phyloP scores from a whole-genome alignment of 2,113 vertebrate species.

The Antechinus stuartii region DNA sequence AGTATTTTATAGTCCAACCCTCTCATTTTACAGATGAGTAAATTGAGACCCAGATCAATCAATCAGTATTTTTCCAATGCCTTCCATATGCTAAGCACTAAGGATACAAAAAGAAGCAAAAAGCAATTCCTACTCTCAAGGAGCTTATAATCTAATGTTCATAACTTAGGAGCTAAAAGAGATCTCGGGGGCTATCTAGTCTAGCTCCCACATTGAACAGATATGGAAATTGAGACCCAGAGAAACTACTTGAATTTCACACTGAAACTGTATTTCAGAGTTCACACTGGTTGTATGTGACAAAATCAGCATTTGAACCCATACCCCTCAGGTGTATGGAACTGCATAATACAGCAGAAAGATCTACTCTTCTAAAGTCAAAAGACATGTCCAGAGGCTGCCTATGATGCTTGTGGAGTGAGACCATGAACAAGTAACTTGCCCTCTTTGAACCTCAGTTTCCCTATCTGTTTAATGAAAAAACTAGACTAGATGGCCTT shows the following conservation, averaged over 20 bases:
- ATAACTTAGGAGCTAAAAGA: background rate
- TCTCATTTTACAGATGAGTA: background rate
- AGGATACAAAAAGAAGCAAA: background rate
- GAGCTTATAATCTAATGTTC: background rate
- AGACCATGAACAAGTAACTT: background rate
- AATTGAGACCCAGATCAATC: background rate
- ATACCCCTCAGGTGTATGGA: background rate
- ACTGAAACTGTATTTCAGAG: background rate
- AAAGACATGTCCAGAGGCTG: background rate
- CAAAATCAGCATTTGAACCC: background rate
- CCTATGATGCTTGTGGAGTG: background rate
- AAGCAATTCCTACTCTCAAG: background rate
- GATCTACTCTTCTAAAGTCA: background rate
- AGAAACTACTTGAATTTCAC: background rate
- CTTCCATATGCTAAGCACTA: background rate
- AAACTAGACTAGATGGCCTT: background rate
- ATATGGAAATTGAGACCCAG: background rate
- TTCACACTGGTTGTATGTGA: background rate
- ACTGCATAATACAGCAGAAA: background rate
- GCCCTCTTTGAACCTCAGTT: background rate
- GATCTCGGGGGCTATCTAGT: background rate
- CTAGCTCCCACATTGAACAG: background rate
- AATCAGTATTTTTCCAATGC: background rate
- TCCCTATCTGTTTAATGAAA: background rate
- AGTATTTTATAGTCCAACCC: background rate